phyloP scores from a whole-genome alignment of 2,888 invertebrate genomes.

The Autographa pulchrina region DNA sequence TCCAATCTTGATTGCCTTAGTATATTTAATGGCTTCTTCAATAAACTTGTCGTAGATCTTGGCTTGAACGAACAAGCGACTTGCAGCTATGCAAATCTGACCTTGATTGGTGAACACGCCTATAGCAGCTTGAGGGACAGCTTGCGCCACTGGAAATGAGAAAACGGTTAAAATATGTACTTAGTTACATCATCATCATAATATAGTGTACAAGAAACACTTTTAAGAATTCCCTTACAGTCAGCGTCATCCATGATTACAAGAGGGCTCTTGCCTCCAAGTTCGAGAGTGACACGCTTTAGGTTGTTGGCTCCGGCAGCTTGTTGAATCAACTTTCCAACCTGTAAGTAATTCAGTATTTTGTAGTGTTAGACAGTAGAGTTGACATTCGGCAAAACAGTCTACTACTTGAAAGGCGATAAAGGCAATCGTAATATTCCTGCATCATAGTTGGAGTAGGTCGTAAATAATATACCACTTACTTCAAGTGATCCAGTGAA shows the following conservation, averaged over 20 bases:
- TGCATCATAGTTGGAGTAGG: not conserved
- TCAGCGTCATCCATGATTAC: constrained; percentile 94
- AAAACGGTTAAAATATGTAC: too few species aligned
- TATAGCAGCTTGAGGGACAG: constrained; percentile 67
- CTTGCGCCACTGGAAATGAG: constrained; percentile 69
- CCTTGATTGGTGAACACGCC: constrained; percentile 75
- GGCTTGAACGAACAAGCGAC: constrained; percentile 76
- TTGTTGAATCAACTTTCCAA: constrained; percentile 90
- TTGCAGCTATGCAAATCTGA: constrained; percentile 76
- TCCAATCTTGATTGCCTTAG: constrained; percentile 92
- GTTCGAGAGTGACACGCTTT: constrained; percentile 94
- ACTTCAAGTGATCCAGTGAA: constrained; percentile 89
- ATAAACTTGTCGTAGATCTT: constrained; percentile 95
- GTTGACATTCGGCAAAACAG: too few species aligned
- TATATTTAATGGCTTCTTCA: constrained; percentile 91
- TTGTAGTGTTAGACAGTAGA: too few species aligned
- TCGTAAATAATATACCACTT: constrained; percentile 72
- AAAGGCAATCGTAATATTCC: not conserved
- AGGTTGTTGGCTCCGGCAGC: constrained; percentile 93
- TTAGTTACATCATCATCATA: too few species aligned
- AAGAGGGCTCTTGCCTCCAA: constrained; percentile 96
- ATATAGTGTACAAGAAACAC: too few species aligned
- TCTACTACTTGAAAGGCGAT: not conserved
- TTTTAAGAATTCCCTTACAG: too few species aligned
- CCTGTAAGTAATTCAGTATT: constrained; percentile 63